These are phyloP conservation scores for Sylvietta virens DNA, from an alignment of 2,113 vertebrate species.

Conservation along the genomic window DNA sequence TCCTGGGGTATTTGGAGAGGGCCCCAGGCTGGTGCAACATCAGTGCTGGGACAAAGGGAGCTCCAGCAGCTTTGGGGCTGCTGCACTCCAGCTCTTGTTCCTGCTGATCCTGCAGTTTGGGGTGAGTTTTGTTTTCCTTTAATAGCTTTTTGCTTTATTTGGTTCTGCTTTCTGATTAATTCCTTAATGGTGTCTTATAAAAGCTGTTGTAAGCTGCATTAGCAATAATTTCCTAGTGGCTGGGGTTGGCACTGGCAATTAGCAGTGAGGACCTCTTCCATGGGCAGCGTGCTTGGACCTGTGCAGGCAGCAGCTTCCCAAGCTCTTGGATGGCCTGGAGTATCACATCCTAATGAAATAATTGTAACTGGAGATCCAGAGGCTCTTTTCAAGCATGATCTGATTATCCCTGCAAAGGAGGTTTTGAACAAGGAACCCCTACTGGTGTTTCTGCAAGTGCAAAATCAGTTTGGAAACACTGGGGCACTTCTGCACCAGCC, in stretches of 20 bases:
- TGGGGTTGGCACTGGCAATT: not conserved
- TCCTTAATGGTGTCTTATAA: not conserved
- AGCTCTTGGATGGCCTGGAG: not conserved
- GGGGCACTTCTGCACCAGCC: not conserved
- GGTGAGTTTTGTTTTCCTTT: not conserved
- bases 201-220: not conserved
- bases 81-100: not conserved
- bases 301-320: not conserved
- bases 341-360: not conserved
- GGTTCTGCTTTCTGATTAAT: not conserved
- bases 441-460: not conserved
- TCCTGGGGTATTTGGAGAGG: fast-evolving
- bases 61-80: fast-evolving
- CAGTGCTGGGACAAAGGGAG: not conserved
- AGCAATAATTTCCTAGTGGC: not conserved
- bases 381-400: not conserved
- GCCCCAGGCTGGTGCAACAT: not conserved
- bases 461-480: not conserved
- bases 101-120: not conserved
- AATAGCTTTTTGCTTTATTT: not conserved
- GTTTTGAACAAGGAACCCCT: not conserved
- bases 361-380: not conserved
- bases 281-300: not conserved
- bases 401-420: not conserved
- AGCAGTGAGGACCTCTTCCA: not conserved